These are phyloP conservation scores for Cheilosia urbana DNA, from an alignment of 2,888 invertebrate species.

Conservation along the genomic window DNA sequence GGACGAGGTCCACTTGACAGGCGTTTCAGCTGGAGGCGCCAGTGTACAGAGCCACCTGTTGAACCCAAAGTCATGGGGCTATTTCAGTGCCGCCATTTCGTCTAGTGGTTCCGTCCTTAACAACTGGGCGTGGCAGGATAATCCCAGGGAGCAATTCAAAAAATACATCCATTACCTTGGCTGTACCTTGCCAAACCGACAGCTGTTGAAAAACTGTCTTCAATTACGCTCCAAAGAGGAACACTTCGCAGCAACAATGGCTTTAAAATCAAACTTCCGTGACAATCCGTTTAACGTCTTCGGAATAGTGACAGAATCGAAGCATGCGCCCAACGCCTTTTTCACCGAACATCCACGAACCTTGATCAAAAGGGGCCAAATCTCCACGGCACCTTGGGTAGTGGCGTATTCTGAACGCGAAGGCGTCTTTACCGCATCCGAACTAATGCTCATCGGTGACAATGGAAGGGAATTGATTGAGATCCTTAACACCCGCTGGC, in stretches of 20 bases:
- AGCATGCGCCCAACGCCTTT: conserved; percentile 85
- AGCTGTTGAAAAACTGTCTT: conserved; percentile 81
- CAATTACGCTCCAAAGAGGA: conserved; percentile 6
- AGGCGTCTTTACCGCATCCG: conserved; percentile 88
- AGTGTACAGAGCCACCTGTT: conserved; percentile 90
- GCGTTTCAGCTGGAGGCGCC: conserved; percentile 90
- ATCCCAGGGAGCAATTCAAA: conserved; percentile 86
- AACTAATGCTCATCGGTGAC: conserved; percentile 81
- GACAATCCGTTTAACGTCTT: conserved; percentile 89
- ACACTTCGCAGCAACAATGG: not conserved
- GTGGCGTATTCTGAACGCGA: conserved; percentile 88
- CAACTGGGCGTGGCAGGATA: conserved; percentile 85
- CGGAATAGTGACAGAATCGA: conserved; percentile 87
- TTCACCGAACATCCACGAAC: conserved; percentile 87
- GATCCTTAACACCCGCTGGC: conserved; percentile 85
- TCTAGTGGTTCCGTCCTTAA: conserved; percentile 89
- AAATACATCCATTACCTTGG: conserved; percentile 85
- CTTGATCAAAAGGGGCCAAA: conserved; percentile 85
- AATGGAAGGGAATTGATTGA: conserved; percentile 84
- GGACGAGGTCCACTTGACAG: conserved; percentile 87
- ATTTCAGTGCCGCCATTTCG: conserved; percentile 81
- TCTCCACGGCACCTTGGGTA: conserved; percentile 88
- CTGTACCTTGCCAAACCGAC: conserved; percentile 84
- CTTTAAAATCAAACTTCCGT: conserved; percentile 80
- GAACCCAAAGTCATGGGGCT: conserved; percentile 83